Percentiles rank a stretch among this genome's conserved stretches.
phyloP scores from a whole-genome alignment of 2,888 invertebrate genomes.

The Marasmarcha lunaedactyla region DNA sequence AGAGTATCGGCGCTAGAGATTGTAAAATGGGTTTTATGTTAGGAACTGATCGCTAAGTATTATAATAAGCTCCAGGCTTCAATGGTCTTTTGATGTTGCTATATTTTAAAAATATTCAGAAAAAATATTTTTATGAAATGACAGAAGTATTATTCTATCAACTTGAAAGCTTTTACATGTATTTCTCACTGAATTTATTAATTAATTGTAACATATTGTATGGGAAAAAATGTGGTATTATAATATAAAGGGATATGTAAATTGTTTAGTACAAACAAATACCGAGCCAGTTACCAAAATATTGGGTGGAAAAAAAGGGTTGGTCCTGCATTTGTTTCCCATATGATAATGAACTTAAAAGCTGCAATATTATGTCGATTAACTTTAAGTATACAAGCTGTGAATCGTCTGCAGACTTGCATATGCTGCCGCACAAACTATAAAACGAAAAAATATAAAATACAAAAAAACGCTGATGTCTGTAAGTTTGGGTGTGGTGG shows the following conservation, averaged over 20 bases:
- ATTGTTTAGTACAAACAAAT: constrained; percentile 50
- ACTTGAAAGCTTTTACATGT: constrained; percentile 30
- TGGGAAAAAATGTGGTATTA: constrained; percentile 42
- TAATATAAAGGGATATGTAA: constrained; percentile 14
- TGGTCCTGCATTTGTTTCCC: constrained; percentile 40
- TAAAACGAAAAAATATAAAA: constrained; percentile 32
- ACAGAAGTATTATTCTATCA: constrained; percentile 51
- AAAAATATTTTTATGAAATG: constrained; percentile 61
- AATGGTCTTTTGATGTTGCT: constrained; percentile 41
- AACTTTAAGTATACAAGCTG: constrained; percentile 47
- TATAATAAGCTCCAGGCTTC: constrained; percentile 39
- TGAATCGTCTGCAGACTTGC: constrained; percentile 57
- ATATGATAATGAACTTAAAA: constrained; percentile 28
- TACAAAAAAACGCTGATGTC: constrained; percentile 37
- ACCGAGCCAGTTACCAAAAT: constrained; percentile 59
- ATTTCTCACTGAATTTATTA: constrained; percentile 37
- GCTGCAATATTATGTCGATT: constrained; percentile 42
- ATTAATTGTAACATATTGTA: constrained; percentile 23
- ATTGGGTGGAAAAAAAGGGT: constrained; percentile 22
- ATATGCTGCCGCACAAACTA: constrained; percentile 66
- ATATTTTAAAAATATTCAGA: constrained; percentile 42
- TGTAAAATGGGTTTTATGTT: constrained; percentile 1
- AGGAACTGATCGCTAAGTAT: constrained; percentile 33
- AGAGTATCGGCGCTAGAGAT: neutral
- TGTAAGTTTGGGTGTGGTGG: constrained; percentile 54